Base-by-base conservation (phyloP, 2,888 invertebrate genomes). In the Ophraella communa region DNA sequence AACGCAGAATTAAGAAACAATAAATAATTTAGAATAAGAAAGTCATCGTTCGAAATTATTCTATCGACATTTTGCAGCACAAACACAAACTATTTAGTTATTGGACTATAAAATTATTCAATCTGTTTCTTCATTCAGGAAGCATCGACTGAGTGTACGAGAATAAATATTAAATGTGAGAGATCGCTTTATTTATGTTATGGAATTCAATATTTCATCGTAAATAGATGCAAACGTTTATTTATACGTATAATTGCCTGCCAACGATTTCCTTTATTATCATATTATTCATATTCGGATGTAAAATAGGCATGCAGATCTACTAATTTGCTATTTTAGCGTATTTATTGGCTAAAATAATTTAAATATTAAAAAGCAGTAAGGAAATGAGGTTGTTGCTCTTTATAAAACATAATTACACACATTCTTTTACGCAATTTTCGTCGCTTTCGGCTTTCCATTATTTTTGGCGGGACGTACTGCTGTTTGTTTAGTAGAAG, bases 81-180 rank as follows among this genome's bases (percentile, higher is more conserved):
- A 54, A 35, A 54, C 53, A 57, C 45, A 57, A 45, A 57, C 56
- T 57, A 45, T 57, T 45, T 57, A 20, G 30, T 18, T 45, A 57
- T 47, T 57, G 56, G 56, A 57, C 56, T 57, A 14, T 57, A 42
- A 57, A 57, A 57, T 57, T 57, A 57, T 45, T 30, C 47, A 57
- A 57, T 45, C 45, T 33, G 30, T 57, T 57, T 57, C 56, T 30
- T 33, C 56, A 57, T 45, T 47, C 30, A 47, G 45, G 56, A 57
- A 57, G 30, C 27, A 42, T 35, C 14, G 35, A 35, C n/a, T 35
- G n/a, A n/a, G n/a, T n/a, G 35, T n/a, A 14, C n/a, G 11, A 35
- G 3, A 35, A 35, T n/a, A n/a, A n/a, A n/a, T 35, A 35, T n/a
- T 35, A n/a, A 35, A 24, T n/a, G 35, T n/a, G 4, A n/a, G n/a